Base-by-base conservation (phyloP, 2,113 vertebrate genomes). In the Hemichromis elongatus region DNA sequence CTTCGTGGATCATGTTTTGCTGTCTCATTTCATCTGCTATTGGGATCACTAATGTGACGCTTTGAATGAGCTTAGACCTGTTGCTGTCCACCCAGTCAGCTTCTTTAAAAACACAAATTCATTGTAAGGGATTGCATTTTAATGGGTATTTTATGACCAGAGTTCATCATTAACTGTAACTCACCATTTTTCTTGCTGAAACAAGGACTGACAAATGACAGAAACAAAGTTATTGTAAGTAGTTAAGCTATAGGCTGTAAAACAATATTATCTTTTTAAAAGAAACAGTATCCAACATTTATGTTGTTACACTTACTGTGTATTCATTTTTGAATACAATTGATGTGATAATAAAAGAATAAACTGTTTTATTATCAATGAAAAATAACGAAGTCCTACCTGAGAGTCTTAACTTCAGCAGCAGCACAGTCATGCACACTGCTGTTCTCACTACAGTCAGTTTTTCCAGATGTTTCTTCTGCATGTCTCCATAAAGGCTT, bases 271-370 rank as follows among this genome's bases (percentile, higher is more conserved):
- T 59, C 14, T 59, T 59, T 59, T 59, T 30, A 59, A 30, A 0
- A 26, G 18, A 30, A 59, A 59, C 9, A 8, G 26, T 59, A 59
- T 59, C 14, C 18, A 30, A 30, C 8, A 59, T 59, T 59, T 1
- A 2, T 59, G 14, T 59, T 59, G 26, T 59, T 30, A 59, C 56
- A 30, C 26, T 59, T 26, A 59, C 30, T 30, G 56, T 59, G 30
- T 59, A 30, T 57, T 55, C 0, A 0, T 19, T 9, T 52, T 2
- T 50, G 2, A 9, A 57, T 59, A 18, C 30, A 30, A 59, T 6
- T 26, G 18, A 5, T 18, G 56, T 59, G 56, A 59, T 59, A 59
- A 59, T 59, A 30, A 59, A 59, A 59, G 26, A 6, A 14, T 30
- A 59, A 59, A 59, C 26, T 30, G 56, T 18, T 59, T 59, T 28